These are phyloP conservation scores for Bemisia tabaci DNA, from an alignment of 1,140 invertebrate genomes.

Conservation along the genomic window DNA sequence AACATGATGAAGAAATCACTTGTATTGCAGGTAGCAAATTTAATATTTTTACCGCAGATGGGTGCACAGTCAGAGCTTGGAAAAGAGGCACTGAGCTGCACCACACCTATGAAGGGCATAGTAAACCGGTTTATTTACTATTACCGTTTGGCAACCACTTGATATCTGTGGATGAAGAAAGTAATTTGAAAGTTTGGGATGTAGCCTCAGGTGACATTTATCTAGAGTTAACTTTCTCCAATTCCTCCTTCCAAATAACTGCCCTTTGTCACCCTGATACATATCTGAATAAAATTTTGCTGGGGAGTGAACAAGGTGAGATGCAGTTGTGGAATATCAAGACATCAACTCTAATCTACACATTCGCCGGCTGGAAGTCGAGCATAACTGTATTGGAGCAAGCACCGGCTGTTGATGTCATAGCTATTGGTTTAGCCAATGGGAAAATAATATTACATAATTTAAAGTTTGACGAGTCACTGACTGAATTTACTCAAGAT, in stretches of 20 bases:
- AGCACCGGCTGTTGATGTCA: constrained; percentile 79
- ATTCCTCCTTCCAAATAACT: constrained; percentile 58
- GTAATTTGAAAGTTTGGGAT: constrained; percentile 71
- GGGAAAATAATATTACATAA: constrained; percentile 81
- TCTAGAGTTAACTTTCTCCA: constrained; percentile 54
- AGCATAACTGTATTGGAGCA: constrained; percentile 58
- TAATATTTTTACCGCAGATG: constrained; percentile 66
- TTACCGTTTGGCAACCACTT: constrained; percentile 76
- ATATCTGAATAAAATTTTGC: constrained; percentile 88
- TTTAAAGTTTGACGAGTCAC: constrained; percentile 66
- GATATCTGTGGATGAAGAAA: constrained; percentile 69
- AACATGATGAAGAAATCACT: constrained; percentile 68
- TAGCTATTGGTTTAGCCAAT: constrained; percentile 68
- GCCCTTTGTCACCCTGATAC: constrained; percentile 75
- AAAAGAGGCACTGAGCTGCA: constrained; percentile 71
- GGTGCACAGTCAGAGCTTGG: constrained; percentile 72
- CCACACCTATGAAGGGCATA: constrained; percentile 67
- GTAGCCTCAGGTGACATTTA: constrained; percentile 55
- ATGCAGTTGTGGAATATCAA: constrained; percentile 87
- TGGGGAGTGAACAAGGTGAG: constrained; percentile 76
- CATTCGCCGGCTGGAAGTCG: constrained; percentile 63
- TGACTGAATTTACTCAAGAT: constrained; percentile 81
- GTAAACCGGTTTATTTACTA: constrained; percentile 53
- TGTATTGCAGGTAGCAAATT: constrained; percentile 63
- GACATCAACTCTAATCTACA: constrained; percentile 59